phyloP scores from a whole-genome alignment of 2,888 invertebrate species.

The Embidobia sp. region DNA sequence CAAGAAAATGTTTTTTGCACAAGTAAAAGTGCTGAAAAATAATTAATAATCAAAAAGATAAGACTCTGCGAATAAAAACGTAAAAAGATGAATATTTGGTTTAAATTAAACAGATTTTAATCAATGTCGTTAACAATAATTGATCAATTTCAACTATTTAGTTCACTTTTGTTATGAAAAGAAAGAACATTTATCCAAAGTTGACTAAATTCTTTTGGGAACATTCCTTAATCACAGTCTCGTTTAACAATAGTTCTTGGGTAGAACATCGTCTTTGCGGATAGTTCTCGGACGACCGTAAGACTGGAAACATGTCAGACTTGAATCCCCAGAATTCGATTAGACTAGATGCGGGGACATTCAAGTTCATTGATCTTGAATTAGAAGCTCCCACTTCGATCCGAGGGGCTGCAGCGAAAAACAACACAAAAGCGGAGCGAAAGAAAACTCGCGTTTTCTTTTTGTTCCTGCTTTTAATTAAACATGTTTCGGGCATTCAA shows the following conservation, averaged over 20 bases:
- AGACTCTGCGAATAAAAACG: too few species aligned
- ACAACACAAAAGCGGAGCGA: slow-evolving; percentile 34
- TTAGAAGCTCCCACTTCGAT: slow-evolving; percentile 70
- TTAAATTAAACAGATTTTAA: too few species aligned
- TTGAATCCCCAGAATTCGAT: slow-evolving; percentile 74
- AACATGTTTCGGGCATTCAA: slow-evolving; percentile 33
- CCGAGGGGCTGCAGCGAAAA: slow-evolving; percentile 62
- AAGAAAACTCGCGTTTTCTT: background rate
- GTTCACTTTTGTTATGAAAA: background rate
- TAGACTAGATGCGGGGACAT: slow-evolving; percentile 69
- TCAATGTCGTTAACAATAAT: too few species aligned
- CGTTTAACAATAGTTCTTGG: slow-evolving; percentile 61
- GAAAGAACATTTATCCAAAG: slow-evolving; percentile 14
- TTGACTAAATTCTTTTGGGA: slow-evolving; percentile 45
- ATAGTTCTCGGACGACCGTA: slow-evolving; percentile 54
- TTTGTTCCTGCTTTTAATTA: slow-evolving; percentile 61
- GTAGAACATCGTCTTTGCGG: slow-evolving; percentile 59
- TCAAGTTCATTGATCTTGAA: slow-evolving; percentile 73
- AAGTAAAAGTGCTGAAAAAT: too few species aligned
- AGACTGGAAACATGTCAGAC: slow-evolving; percentile 61
- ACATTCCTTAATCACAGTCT: slow-evolving; percentile 45
- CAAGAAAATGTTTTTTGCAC: too few species aligned
- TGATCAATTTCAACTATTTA: too few species aligned
- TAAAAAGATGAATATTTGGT: too few species aligned
- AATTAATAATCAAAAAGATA: too few species aligned